Evolutionary conservation across 1,140 invertebrate species (phyloP).

Genomic region (Paramacrobiotus metropolitanus): DNA sequence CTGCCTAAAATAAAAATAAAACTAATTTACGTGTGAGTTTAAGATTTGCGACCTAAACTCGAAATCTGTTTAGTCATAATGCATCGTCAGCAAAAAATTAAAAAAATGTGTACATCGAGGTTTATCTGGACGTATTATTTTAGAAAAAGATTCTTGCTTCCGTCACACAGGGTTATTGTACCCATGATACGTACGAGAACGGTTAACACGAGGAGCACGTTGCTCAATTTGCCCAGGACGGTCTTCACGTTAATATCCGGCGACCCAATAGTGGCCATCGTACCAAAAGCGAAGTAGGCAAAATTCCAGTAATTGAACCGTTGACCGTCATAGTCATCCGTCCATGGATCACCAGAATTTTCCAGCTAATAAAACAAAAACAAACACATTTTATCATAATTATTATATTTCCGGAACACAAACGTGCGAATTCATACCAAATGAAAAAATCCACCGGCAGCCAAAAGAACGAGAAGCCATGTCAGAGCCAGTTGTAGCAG

Average conservation of each 20-base stretch:
- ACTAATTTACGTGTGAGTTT: no score
- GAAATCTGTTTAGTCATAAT: no score
- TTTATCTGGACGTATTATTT: no score
- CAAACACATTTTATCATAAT: no score
- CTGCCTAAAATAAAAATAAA: no score
- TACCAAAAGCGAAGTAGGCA: conserved; percentile 24
- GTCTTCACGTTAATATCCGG: not conserved
- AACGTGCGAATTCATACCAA: no score
- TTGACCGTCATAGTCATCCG: conserved; percentile 19
- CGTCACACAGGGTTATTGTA: no score
- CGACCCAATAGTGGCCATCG: conserved; percentile 22
- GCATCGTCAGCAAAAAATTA: no score
- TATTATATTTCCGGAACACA: no score
- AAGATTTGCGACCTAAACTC: no score
- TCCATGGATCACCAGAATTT: conserved; percentile 23
- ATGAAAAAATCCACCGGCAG: not conserved
- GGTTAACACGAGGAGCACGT: not conserved
- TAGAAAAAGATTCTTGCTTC: no score
- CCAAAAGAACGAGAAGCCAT: not conserved
- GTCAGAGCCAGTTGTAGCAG: not conserved
- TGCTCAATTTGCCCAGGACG: conserved; percentile 1
- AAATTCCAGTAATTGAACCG: conserved; percentile 23
- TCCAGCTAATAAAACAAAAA: conserved; percentile 12
- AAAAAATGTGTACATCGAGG: no score
- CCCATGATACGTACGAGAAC: not conserved